Base-by-base conservation (phyloP, 2,113 vertebrate genomes). In the Panthera tigris region DNA sequence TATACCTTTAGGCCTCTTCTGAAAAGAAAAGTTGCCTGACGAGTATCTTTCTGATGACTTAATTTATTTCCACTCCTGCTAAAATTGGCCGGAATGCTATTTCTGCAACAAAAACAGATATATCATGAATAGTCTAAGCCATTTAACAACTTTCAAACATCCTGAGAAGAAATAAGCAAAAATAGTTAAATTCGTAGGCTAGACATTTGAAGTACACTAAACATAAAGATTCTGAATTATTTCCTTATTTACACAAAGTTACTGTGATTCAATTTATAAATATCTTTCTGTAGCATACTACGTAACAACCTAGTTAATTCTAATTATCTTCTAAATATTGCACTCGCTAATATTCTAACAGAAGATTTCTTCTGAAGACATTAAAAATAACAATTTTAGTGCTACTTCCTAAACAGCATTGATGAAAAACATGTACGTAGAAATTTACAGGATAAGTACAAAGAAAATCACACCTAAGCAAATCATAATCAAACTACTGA, bases 1-100 rank as follows among this genome's bases (percentile, higher is more conserved):
- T 89, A 96, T 98, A 99, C 99, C 99, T 99, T 99, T 73, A 99
- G 98, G 91, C 99, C 99, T 97, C 99, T 99, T 98, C 98, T 99
- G 96, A 99, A 99, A 63, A 99, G 99, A 98, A 99, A 99, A 3
- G 99, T 99, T 98, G 99, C 99, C 97, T 99, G 99, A 71, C 99
- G 99, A 9, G 99, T 99, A 36, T 99, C 99, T 97, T 99, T 99
- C 98, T 99, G 99, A 93, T 99, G 99, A 97, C 95, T 99, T 90
- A 99, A 97, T 97, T 98, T 99, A 98, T 98, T 98, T 97, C 98
- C 99, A 97, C 97, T 98, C 97, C 99, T 98, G 97, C 98, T 97
- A 94, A 99, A 99, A 90, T 98, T 95, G 33, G 98, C 96, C 5
- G 98, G 86, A n/a, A 98, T 63, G 33, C 98, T 99, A 98, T 96